Percentiles rank a stretch among this genome's conserved stretches.
Evolutionary conservation across 2,113 vertebrate species (phyloP).

Genomic region (Centropus unirufus): DNA sequence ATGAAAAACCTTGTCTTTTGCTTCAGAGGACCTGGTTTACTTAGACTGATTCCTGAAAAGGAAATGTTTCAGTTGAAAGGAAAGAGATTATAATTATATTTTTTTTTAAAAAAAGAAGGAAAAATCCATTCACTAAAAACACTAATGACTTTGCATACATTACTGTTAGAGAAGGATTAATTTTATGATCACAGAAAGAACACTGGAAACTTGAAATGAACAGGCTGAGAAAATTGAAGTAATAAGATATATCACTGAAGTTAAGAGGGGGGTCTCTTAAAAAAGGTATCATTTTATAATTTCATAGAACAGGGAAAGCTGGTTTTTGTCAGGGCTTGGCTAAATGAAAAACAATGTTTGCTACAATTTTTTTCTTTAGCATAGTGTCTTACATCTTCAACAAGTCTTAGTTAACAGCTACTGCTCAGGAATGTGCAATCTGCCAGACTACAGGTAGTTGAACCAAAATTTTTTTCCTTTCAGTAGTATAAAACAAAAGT

Average conservation of each 20-base stretch:
- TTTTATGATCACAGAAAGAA: not conserved
- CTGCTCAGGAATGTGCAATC: not conserved
- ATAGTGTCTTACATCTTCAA: not conserved
- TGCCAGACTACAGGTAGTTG: not conserved
- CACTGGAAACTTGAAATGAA: not conserved
- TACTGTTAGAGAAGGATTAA: not conserved
- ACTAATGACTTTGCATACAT: not conserved
- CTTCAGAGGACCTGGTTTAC: slow-evolving; percentile 31
- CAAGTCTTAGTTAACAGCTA: not conserved
- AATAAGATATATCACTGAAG: not conserved
- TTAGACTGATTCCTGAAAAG: slow-evolving; percentile 1
- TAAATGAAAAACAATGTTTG: not conserved
- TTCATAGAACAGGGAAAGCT: not conserved
- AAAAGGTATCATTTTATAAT: not conserved
- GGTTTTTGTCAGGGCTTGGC: not conserved
- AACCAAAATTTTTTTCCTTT: not conserved
- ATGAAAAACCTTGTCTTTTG: not conserved
- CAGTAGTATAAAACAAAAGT: not conserved
- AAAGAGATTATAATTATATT: not conserved
- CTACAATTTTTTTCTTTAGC: not conserved
- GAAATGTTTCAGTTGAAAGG: not conserved
- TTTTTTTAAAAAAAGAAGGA: not conserved
- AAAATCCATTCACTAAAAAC: not conserved
- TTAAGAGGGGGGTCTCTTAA: not conserved
- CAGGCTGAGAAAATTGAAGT: not conserved